Base-by-base conservation (phyloP, 2,888 invertebrate genomes). In the Baronia brevicornis region DNA sequence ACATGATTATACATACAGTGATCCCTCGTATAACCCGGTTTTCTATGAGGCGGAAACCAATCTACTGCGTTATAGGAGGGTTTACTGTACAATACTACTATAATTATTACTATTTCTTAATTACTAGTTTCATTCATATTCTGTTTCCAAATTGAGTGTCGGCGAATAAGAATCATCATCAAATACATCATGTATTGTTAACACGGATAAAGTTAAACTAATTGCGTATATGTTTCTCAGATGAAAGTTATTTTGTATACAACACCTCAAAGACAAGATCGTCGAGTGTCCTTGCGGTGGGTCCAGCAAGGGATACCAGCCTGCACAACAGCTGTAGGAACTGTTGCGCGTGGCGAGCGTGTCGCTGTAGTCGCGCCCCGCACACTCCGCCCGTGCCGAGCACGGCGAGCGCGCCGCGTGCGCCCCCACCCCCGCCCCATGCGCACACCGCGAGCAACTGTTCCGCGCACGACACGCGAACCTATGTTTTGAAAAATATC, bases 391-490 rank as follows among this genome's bases (percentile, higher is more conserved):
- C 54, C 10, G 73, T 65, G 32, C 73, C 67, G 37, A 78, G 57
- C 39, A 71, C 74, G 5, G 46, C 44, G 26, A 82, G 66, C 22
- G 74, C 78, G 0, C 59, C 52, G 22, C 74, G 71, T 24, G 84
- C 82, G 7, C 77, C 74, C 4, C 69, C 77, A 38, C 86, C 86
- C 44, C 89, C 90, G 56, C 93, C 93, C 84, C 91, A 92, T 18
- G 93, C 93, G 43, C 93, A 93, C 78, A 95, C 93, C 39, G 92
- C 86, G 43, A 92, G 87, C 64, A 96, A 89, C 71, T 95, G 95
- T 65, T 95, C 95, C 3, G 92, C 91, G 33, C 94, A 93, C 23
- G 91, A 89, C 33, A 90, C 86, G 41, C 95, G 87, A 36, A 95
- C 88, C 61, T 90, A 66, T n/a, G n/a, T n/a, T n/a, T n/a, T n/a